These are phyloP conservation scores for Philotrypesis tridentata DNA, from an alignment of 1,140 invertebrate species.

Conservation along the genomic window DNA sequence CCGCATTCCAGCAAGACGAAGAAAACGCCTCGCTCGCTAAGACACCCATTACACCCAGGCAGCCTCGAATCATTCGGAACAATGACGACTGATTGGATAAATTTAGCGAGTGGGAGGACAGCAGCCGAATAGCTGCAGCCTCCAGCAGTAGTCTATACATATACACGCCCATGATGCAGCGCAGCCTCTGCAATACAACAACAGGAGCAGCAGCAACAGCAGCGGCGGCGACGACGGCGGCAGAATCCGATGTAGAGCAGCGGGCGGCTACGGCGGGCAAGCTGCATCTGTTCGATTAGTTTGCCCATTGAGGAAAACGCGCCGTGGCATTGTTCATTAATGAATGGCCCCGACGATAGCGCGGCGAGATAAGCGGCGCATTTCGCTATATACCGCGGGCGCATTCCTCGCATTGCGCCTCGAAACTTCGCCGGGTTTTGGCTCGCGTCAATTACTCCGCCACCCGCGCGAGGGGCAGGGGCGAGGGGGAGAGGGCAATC, in stretches of 20 bases:
- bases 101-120: background rate
- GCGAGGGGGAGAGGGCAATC: no score
- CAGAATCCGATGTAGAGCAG: background rate
- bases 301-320: background rate
- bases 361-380: background rate
- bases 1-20: no score
- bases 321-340: background rate
- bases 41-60: background rate
- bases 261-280: background rate
- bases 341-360: background rate
- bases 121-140: no score
- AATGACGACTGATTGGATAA: background rate
- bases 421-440: no score
- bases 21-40: no score
- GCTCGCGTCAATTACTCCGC: no score
- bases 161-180: no score
- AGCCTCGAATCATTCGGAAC: background rate
- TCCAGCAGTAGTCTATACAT: no score
- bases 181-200: background rate
- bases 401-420: no score
- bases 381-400: background rate
- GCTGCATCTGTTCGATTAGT: background rate
- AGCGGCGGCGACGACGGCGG: no score
- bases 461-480: no score
- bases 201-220: no score